A percentile compares a stretch with the other conserved stretches of the same genome.
These are phyloP conservation scores for Holothuria scabra DNA, from an alignment of 53 echinoderm and acorn worm genomes.

Conservation along the genomic window DNA sequence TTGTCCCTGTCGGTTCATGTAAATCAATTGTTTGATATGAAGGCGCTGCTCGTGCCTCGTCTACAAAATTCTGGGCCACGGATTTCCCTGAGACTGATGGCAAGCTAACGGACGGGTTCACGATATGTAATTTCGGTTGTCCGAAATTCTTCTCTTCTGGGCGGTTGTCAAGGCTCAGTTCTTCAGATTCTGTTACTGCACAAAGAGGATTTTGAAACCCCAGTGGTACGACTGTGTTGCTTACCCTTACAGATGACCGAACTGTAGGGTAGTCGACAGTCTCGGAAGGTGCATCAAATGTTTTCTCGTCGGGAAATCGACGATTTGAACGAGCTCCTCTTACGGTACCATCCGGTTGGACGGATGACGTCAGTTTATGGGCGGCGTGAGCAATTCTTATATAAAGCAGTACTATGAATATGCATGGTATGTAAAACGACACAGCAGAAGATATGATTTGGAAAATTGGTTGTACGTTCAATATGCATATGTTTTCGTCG, in stretches of 20 bases:
- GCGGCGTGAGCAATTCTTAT: slow-evolving; percentile 78
- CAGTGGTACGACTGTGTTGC: slow-evolving; percentile 8
- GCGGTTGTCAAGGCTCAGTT: background rate
- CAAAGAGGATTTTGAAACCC: slow-evolving; percentile 51
- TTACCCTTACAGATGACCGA: slow-evolving; percentile 1
- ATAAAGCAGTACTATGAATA: slow-evolving; percentile 71
- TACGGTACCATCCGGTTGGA: slow-evolving; percentile 19
- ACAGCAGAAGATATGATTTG: slow-evolving; percentile 68
- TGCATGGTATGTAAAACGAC: slow-evolving; percentile 82
- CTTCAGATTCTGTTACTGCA: slow-evolving; percentile 48
- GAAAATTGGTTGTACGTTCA: slow-evolving; percentile 88
- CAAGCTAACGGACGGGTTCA: background rate
- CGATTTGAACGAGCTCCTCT: background rate
- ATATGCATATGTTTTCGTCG: slow-evolving; percentile 58
- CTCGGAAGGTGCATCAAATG: slow-evolving; percentile 19
- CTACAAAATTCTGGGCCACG: slow-evolving; percentile 17
- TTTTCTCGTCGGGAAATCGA: slow-evolving; percentile 22
- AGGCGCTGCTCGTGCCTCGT: slow-evolving; percentile 21
- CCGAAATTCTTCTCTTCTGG: background rate
- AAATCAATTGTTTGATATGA: slow-evolving; percentile 24
- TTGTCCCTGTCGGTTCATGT: slow-evolving; percentile 8
- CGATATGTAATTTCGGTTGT: background rate
- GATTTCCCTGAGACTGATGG: slow-evolving; percentile 30
- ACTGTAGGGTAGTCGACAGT: slow-evolving; percentile 8
- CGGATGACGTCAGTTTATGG: slow-evolving; percentile 38